Evolutionary conservation across 2,888 invertebrate genomes (phyloP), one percentile per base, ranked within the genome.

Genomic region (Hermaeophaga mercurialis): DNA sequence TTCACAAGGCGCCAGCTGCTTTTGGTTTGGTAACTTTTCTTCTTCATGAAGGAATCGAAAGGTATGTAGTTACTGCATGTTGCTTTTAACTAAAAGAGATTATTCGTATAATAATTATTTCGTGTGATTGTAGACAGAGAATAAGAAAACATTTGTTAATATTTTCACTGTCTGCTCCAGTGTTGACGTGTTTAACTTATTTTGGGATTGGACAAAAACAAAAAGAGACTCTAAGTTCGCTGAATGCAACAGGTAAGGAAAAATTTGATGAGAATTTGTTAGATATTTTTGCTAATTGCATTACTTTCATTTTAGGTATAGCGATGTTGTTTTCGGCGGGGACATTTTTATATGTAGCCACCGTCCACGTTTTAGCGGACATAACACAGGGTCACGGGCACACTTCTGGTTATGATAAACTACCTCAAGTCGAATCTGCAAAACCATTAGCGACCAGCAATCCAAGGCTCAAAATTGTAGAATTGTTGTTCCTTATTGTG

Each of bases 321-420:
- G 96, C 98, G 0, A 96, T 99, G 96, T 79, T 99, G 26, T 99
- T 99, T 79, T 97, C 97, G 36, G 99, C 97, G 0, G 99, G 99
- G 0, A 99, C 99, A 9, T 99, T 99, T 80, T 82, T 99, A 0
- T 99, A 98, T 75, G 99, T 99, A 1, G 96, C 99, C 0, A 98
- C 98, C 0, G 97, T 99, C 0, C 99, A 99, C 77, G 97, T 99
- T 0, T 76, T 99, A 44, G 98, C 99, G 0, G 99, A 99, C 77
- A 80, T 99, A 6, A 92, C 91, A 50, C 82, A 85, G 56, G 79
- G 81, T 9, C 15, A 31, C 11, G 12, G 34, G 4, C 59, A 12
- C 12, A 22, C 44, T 9, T 31, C 26, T 9, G 46, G 33, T 33
- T 58, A 58, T 9, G 54, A 58, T 22, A 36, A 31, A 12, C 45